Base-by-base conservation (phyloP, 2,888 invertebrate species). In the Dynastes maya region DNA sequence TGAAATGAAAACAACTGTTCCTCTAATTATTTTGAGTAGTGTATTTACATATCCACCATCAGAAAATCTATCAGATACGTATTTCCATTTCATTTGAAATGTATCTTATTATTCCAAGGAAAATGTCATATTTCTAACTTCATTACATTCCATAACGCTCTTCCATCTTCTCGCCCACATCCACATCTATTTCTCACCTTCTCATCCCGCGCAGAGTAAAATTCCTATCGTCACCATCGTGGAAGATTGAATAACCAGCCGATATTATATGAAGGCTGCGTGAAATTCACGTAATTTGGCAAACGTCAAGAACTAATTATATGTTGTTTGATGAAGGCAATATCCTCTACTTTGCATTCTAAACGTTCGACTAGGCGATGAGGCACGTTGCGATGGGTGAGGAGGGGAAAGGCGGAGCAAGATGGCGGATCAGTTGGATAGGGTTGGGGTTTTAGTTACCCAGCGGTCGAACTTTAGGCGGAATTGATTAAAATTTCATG, bases 401-500 rank as follows among this genome's bases (percentile, higher is more conserved):
- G 32, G 1, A 37, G 51, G n/a, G 51, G 51, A 51, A 9, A n/a
- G 16, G 1, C 13, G 53, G 13, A n/a, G 1, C n/a, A n/a, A 16
- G 13, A 16, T 53, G 53, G 53, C n/a, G 53, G 53, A 37, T 37
- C 32, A 4, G 32, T 37, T 5, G 4, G 22, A 13, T 32, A 63
- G n/a, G 63, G 27, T 63, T 2, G 63, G 1, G 2, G 63, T 6
- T 61, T 27, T 22, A 11, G 27, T 61, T 11, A 11, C 22, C 9
- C 27, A 11, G 29, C 63, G 29, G 63, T 27, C 29, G 29, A 32
- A 32, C 29, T 32, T 63, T 29, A 9, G 45, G 45, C 16, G 61
- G 61, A 49, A 74, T 74, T 74, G 72, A 74, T 74, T 74, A 74
- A 27, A 74, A 61, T 74, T 61, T 74, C 61, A 29, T 61, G 61